Evolutionary conservation across 2,113 vertebrate genomes (phyloP).

Genomic region (Lycaon pictus): DNA sequence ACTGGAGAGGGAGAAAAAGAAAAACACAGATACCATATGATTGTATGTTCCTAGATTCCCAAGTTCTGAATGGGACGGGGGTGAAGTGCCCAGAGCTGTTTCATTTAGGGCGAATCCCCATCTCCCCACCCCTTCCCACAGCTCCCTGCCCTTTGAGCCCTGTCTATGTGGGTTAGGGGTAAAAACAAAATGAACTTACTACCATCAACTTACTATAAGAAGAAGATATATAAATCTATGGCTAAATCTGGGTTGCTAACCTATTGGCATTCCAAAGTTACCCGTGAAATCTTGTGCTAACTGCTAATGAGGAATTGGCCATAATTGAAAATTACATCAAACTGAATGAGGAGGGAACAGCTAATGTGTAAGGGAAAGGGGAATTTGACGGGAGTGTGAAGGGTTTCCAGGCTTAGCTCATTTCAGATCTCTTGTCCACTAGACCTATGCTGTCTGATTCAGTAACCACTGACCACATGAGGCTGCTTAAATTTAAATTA

Average conservation of each 20-base stretch:
- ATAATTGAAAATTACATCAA: accelerated
- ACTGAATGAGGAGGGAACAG: accelerated
- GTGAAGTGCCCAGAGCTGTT: no score
- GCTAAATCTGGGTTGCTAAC: background rate
- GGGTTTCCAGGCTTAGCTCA: conserved; percentile 28
- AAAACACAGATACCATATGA: accelerated
- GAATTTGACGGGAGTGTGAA: background rate
- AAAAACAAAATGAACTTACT: background rate
- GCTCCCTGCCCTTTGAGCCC: accelerated
- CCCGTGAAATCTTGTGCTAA: accelerated
- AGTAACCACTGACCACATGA: background rate
- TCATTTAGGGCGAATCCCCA: background rate
- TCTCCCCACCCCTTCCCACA: no score
- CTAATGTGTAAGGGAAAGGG: background rate
- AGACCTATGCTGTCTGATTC: background rate
- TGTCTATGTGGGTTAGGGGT: background rate
- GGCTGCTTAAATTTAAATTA: background rate
- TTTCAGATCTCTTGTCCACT: conserved; percentile 68
- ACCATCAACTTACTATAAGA: background rate
- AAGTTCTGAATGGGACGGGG: accelerated
- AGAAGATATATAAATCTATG: background rate
- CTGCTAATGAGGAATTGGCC: background rate
- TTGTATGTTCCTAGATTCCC: accelerated
- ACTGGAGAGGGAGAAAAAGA: accelerated
- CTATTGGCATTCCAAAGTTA: background rate